A percentile compares a stretch with the other conserved stretches of the same genome.
These are phyloP conservation scores for Bos indicus DNA, from an alignment of 2,113 vertebrate species.

Conservation along the genomic window DNA sequence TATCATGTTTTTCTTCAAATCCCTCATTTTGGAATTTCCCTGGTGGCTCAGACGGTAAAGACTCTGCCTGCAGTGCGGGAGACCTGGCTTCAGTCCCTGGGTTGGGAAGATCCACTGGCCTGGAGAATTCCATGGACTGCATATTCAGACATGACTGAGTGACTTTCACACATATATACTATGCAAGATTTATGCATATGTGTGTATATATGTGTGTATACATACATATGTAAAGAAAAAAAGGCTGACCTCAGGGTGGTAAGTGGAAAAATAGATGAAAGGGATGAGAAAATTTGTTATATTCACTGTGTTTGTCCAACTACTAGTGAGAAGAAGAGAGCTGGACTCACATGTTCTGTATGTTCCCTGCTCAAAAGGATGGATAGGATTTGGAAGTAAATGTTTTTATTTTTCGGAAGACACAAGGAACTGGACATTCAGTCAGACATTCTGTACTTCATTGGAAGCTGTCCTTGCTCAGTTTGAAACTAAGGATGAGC, in stretches of 20 bases:
- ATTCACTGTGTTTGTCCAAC: neutral
- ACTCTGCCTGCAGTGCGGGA: neutral
- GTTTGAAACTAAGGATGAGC: neutral
- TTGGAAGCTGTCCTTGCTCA: neutral
- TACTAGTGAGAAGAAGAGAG: fast-evolving
- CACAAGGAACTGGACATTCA: neutral
- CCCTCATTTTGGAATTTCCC: neutral
- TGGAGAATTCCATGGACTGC: neutral
- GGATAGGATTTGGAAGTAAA: slow-evolving; percentile 6
- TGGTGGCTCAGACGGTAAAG: neutral
- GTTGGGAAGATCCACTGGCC: neutral
- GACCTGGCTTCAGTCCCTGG: neutral
- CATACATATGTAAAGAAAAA: neutral
- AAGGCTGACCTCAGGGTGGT: neutral
- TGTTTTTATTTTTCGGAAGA: slow-evolving; percentile 51
- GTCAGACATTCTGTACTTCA: neutral
- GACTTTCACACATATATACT: neutral
- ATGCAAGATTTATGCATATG: neutral
- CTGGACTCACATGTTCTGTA: fast-evolving
- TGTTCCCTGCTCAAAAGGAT: neutral
- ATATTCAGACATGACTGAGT: neutral
- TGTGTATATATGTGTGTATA: neutral
- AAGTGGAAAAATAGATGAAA: neutral
- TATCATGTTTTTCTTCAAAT: neutral
- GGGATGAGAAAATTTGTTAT: neutral